Evolutionary conservation across 1,140 invertebrate genomes (phyloP), one percentile per base, ranked within the genome.

Genomic region (Leptinotarsa defecta): DNA sequence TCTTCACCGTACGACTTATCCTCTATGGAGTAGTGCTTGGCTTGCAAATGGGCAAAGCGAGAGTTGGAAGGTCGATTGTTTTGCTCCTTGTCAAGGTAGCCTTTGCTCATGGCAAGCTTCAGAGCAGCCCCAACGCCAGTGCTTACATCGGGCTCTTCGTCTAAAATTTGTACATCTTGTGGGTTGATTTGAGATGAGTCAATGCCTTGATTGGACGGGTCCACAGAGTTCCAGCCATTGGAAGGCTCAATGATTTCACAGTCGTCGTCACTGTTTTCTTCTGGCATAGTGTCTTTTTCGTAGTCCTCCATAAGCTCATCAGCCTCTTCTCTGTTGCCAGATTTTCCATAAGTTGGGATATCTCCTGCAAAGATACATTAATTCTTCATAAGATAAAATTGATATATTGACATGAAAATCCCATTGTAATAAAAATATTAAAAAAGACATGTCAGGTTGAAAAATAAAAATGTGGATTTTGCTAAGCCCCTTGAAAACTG

Each of bases 11-110:
- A 92, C 77, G 93, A 91, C 88, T 99, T 99, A 85, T 99, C 98
- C 86, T 99, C 97, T 84, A 99, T 99, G 24, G 95, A 96, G 88
- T 98, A 99, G 88, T 97, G 94, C 81, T 96, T 90, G 4, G 96
- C 96, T 86, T 95, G 91, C 15, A 98, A 86, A 86, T 92, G 90
- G 49, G 93, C 91, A 86, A 93, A 90, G 80, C 92, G 86, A n/a
- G 91, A 90, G 74, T 91, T 92, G 4, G 91, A 91, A 1, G 91
- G 91, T 64, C 90, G 86, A 83, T 94, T 93, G 15, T 88, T 88
- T 61, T 93, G 91, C 81, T 95, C 94, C 82, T 93, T 92, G 84
- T 97, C 95, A 13, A 99, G 87, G 85, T 98, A 98, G 17, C 96
- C 98, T 90, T 99, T 99, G 80, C 96, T 98, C 83, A 95, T 90